phyloP scores from a whole-genome alignment of 2,797 vertebrate genomes.

The Psittacula derbiana region DNA sequence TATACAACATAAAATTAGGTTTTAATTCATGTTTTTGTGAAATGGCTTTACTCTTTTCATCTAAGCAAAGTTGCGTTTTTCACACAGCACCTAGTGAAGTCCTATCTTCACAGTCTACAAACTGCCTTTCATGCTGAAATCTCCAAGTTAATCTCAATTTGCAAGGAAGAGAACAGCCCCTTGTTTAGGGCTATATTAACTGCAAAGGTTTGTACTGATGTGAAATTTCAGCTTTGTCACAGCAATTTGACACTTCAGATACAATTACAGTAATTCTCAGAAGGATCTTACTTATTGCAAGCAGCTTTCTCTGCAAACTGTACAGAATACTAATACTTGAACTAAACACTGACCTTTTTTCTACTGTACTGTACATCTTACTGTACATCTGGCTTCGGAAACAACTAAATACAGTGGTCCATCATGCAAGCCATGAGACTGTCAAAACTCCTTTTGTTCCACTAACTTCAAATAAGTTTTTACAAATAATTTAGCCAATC shows the following conservation, averaged over 20 bases:
- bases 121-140: not conserved
- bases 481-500: conserved; percentile 50
- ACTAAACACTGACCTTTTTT: not conserved
- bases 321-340: not conserved
- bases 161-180: not conserved
- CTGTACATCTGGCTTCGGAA: conserved; percentile 29
- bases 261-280: not conserved
- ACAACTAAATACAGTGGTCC: conserved; percentile 51
- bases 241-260: not conserved
- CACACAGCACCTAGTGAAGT: not conserved
- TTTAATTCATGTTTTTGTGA: not conserved
- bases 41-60: not conserved
- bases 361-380: conserved; percentile 19
- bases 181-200: not conserved
- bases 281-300: not conserved
- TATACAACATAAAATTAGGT: not conserved
- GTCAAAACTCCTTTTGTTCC: conserved; percentile 25
- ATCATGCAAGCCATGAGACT: conserved; percentile 37
- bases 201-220: not conserved
- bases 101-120: not conserved
- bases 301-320: not conserved
- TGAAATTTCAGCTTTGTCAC: not conserved
- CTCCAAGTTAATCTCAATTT: not conserved
- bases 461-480: conserved; percentile 36
- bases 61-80: not conserved